A percentile compares a stretch with the other conserved stretches of the same genome.
These are phyloP conservation scores for Sarcophaga carnaria DNA, from an alignment of 2,888 invertebrate species.

Conservation along the genomic window DNA sequence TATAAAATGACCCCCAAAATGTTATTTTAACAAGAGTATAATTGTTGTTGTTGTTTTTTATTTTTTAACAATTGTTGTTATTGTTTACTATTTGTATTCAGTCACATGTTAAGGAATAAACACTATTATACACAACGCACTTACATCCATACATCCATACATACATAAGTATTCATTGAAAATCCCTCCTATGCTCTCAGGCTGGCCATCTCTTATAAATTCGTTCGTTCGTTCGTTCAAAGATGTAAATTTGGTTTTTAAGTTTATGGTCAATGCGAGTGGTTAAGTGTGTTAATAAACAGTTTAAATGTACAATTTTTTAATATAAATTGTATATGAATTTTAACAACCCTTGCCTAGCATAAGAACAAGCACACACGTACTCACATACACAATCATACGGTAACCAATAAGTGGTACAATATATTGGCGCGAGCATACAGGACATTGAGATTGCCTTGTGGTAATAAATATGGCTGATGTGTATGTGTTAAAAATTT, in stretches of 20 bases:
- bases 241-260: too few species aligned
- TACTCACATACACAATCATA: too few species aligned
- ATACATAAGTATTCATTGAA: neutral
- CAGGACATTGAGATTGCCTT: constrained; percentile 20
- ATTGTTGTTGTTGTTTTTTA: too few species aligned
- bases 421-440: constrained; percentile 4
- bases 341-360: constrained; percentile 49
- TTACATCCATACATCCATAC: neutral
- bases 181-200: neutral
- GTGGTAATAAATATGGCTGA: neutral
- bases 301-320: constrained; percentile 67
- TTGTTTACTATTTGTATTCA: constrained; percentile 29
- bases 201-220: neutral
- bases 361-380: neutral
- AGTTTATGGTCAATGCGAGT: neutral
- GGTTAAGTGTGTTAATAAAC: constrained; percentile 62
- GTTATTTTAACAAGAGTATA: neutral
- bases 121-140: constrained; percentile 14
- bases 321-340: constrained; percentile 68
- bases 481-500: neutral
- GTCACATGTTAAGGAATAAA: constrained; percentile 46
- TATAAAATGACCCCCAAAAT: constrained; percentile 2
- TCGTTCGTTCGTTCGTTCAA: neutral
- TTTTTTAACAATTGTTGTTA: constrained; percentile 26
- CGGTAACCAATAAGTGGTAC: neutral